These are phyloP conservation scores for Cercopithecus neglectus DNA, from an alignment of 2,797 vertebrate species.

Conservation along the genomic window DNA sequence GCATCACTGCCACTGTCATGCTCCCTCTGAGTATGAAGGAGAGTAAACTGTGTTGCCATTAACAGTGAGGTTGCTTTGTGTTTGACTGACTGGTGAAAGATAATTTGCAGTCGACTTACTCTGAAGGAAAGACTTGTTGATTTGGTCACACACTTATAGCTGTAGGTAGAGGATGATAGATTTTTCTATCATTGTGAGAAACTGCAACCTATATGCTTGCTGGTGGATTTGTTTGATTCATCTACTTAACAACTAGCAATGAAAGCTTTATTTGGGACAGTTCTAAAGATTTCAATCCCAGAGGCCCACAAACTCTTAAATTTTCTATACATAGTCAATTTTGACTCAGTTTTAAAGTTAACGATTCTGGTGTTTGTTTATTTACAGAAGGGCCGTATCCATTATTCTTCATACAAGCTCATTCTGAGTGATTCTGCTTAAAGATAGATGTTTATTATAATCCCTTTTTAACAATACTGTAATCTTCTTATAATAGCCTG, in stretches of 20 bases:
- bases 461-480: not conserved
- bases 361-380: not conserved
- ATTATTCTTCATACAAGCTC: not conserved
- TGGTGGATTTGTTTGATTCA: constrained; percentile 73
- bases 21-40: constrained; percentile 59
- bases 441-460: not conserved
- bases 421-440: not conserved
- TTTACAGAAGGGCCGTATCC: not conserved
- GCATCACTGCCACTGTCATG: constrained; percentile 61
- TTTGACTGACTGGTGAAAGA: constrained; percentile 85
- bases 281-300: constrained; percentile 33
- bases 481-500: not conserved
- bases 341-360: not conserved
- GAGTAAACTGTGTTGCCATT: constrained; percentile 80
- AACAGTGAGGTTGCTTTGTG: constrained; percentile 81
- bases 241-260: constrained; percentile 71
- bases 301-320: rapidly evolving
- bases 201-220: constrained; percentile 62
- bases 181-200: constrained; percentile 82
- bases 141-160: constrained; percentile 78
- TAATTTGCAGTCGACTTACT: constrained; percentile 85
- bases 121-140: constrained; percentile 85
- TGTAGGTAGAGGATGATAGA: constrained; percentile 83
- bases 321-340: not conserved
- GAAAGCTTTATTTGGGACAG: constrained; percentile 26